Percentiles rank a stretch among this genome's conserved stretches.
These are phyloP conservation scores for Chalcosyrphus nemorum DNA, from an alignment of 2,888 invertebrate genomes.

Conservation along the genomic window DNA sequence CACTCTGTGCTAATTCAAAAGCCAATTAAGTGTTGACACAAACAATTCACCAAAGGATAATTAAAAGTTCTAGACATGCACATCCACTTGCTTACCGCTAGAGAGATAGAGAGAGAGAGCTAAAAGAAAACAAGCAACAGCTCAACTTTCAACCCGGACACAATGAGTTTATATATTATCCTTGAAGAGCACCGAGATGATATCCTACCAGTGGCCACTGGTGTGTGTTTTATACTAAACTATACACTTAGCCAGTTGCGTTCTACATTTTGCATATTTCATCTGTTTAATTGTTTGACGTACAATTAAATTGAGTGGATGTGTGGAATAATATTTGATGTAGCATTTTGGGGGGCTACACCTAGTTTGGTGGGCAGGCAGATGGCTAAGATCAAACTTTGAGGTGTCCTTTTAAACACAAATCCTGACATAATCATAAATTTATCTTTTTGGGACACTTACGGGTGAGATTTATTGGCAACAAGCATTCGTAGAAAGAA, in stretches of 20 bases:
- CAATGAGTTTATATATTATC: slow-evolving; percentile 16
- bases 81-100: slow-evolving; percentile 25
- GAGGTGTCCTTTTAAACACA: neutral
- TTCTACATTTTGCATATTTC: slow-evolving; percentile 62
- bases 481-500: no score
- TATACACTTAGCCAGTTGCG: slow-evolving; percentile 25
- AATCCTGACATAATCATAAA: neutral
- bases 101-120: neutral
- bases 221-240: slow-evolving; percentile 55
- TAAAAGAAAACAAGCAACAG: neutral
- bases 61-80: slow-evolving; percentile 72
- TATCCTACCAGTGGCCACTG: slow-evolving; percentile 30
- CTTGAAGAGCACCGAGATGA: neutral
- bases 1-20: slow-evolving; percentile 47
- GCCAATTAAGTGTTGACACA: slow-evolving; percentile 73
- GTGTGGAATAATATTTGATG: slow-evolving; percentile 1
- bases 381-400: neutral
- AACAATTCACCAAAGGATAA: slow-evolving; percentile 72
- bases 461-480: no score
- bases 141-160: slow-evolving; percentile 22
- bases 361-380: neutral
- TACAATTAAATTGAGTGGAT: slow-evolving; percentile 55
- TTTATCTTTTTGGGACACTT: no score
- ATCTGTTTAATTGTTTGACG: slow-evolving; percentile 63
- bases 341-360: neutral